phyloP scores from a whole-genome alignment of 2,797 vertebrate genomes.

The Chromobotia macracanthus region DNA sequence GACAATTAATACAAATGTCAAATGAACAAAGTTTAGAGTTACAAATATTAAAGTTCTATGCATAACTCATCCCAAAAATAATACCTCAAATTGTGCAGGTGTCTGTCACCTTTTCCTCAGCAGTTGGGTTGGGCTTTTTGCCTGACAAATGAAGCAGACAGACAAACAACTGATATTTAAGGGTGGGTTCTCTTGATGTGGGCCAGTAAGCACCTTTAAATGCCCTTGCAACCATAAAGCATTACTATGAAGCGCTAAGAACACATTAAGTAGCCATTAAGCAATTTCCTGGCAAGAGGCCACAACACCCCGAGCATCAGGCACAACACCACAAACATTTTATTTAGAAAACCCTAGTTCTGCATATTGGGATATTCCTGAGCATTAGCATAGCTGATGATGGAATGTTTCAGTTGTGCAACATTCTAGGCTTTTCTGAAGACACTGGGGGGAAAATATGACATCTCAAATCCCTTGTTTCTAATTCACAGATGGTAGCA shows the following conservation, averaged over 20 bases:
- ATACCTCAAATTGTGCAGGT: not conserved
- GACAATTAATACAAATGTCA: no score
- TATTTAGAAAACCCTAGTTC: not conserved
- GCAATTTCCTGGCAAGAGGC: not conserved
- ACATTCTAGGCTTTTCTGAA: slow-evolving; percentile 6
- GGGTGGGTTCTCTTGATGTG: not conserved
- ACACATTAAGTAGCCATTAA: not conserved
- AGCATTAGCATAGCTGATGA: not conserved
- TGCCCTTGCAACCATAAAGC: not conserved
- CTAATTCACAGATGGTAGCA: slow-evolving; percentile 28
- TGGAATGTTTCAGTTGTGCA: not conserved
- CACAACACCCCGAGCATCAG: not conserved
- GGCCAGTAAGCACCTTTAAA: not conserved
- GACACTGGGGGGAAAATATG: not conserved
- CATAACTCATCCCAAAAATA: not conserved
- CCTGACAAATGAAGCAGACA: not conserved
- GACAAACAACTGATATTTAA: not conserved
- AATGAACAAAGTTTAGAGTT: no score
- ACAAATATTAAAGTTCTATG: not conserved
- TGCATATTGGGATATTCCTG: not conserved
- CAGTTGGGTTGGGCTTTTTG: not conserved
- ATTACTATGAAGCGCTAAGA: no score
- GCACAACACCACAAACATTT: not conserved
- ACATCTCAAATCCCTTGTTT: slow-evolving; percentile 8
- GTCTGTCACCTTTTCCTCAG: not conserved